Evolutionary conservation across 1,140 invertebrate genomes (phyloP), one percentile per base, ranked within the genome.

Genomic region (Patella vulgata): DNA sequence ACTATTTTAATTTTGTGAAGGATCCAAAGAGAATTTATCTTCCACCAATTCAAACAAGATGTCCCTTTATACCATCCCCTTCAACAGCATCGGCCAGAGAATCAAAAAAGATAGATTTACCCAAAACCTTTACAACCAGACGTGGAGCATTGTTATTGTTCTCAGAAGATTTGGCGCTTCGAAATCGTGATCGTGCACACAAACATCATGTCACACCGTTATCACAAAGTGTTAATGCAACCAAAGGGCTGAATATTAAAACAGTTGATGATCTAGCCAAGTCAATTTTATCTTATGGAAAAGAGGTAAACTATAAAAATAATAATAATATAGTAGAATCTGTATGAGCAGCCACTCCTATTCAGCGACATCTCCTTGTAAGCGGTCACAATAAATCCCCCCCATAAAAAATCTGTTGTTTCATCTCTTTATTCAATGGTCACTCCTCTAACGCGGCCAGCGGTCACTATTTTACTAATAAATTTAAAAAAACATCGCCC

Each of bases 141-240:
- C 84, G 78, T 68, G 83, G 83, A n/a, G 81, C 83, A 0, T 56
- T 84, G 25, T 56, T 84, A 23, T 55, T 84, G n/a, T 84, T 81
- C 55, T 82, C 80, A 12, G 83, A 84, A 66, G 81, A 84, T 52
- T 59, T 79, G 56, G 78, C 79, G 1, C 60, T 70, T 9, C 71
- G 62, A 25, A 63, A 67, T 4, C 59, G 42, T 36, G 46, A 65
- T 19, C 4, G 36, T 11, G 33, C 23, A 62, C 31, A 60, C 19
- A 44, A 40, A 14, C 27, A 40, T 19, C 14, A 27, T 8, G 39
- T 39, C 8, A 36, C 31, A 39, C 30, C 19, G 25, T n/a, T 21
- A 48, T 23, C 28, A 3, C 46, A 48, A 12, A 25, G 40, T 42
- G 14, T 42, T 30, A 39, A 59, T 43, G 51, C 51, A n/a, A 40